phyloP scores from a whole-genome alignment of 1,140 invertebrate genomes.

The Thalassaphorura encarpata region DNA sequence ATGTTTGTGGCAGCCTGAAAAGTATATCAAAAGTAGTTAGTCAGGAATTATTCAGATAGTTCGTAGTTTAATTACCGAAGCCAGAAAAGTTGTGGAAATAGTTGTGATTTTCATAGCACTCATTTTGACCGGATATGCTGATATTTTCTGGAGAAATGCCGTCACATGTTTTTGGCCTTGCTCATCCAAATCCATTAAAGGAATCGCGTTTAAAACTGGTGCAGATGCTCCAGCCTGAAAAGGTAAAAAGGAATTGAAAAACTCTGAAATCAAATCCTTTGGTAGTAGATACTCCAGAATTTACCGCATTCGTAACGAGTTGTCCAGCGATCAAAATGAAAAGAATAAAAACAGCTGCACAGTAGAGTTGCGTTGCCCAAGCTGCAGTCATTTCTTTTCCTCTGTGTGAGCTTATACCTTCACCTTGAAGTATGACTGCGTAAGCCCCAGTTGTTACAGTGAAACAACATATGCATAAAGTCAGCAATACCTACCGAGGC shows the following conservation, averaged over 20 bases:
- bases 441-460: slow-evolving; percentile 23
- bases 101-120: slow-evolving; percentile 20
- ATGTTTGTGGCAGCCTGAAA: slow-evolving; percentile 27
- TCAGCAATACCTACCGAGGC: slow-evolving; percentile 20
- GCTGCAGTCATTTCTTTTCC: slow-evolving; percentile 5
- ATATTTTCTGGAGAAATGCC: slow-evolving; percentile 24
- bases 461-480: slow-evolving; percentile 22
- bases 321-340: slow-evolving; percentile 25
- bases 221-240: slow-evolving; percentile 15
- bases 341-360: slow-evolving; percentile 20
- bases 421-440: slow-evolving; percentile 21
- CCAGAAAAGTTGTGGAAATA: slow-evolving; percentile 23
- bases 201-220: slow-evolving; percentile 18
- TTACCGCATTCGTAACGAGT: slow-evolving; percentile 25
- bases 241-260: background rate
- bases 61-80: slow-evolving; percentile 15
- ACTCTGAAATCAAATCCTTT: background rate
- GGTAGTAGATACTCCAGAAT: background rate
- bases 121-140: slow-evolving; percentile 25
- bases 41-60: background rate
- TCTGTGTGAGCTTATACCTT: slow-evolving; percentile 15
- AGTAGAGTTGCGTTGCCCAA: slow-evolving; percentile 22
- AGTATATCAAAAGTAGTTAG: background rate
- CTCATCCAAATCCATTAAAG: slow-evolving; percentile 15
- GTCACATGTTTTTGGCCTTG: slow-evolving; percentile 18